Percentiles rank a stretch among this genome's conserved stretches.
Conservation (phyloP, 2,888 invertebrate species). For the Andrena hattorfiana region DNA sequence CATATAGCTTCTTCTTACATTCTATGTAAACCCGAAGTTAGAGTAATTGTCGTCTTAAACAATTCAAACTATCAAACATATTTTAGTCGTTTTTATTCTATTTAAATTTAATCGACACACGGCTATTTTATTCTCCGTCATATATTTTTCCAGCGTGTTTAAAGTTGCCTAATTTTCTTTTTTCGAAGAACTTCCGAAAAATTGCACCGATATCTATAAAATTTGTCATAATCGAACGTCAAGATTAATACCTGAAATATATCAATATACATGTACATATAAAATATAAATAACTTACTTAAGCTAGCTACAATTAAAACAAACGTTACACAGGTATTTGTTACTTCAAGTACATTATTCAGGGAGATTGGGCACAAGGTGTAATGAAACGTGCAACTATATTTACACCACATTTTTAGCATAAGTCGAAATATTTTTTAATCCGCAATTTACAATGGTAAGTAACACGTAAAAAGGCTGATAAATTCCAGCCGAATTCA, state of each 20-base stretch:
- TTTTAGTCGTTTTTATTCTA: background rate
- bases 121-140: background rate
- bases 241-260: slow-evolving; percentile 44
- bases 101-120: slow-evolving; percentile 15
- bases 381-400: slow-evolving; percentile 15
- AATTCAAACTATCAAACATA: slow-evolving; percentile 9
- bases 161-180: background rate
- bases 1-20: background rate
- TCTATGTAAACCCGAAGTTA: background rate
- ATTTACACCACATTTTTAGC: background rate
- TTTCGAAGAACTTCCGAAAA: slow-evolving; percentile 17
- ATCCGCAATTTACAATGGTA: slow-evolving; percentile 9
- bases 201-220: slow-evolving; percentile 32
- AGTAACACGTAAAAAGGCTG: slow-evolving; percentile 3
- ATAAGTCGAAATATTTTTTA: slow-evolving; percentile 16
- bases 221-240: slow-evolving; percentile 21
- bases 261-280: slow-evolving; percentile 55
- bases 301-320: slow-evolving; percentile 49
- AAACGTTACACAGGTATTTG: slow-evolving; percentile 45
- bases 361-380: slow-evolving; percentile 26
- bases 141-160: slow-evolving; percentile 19
- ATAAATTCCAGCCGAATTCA: slow-evolving; percentile 3
- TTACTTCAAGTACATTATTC: slow-evolving; percentile 48
- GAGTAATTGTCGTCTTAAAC: slow-evolving; percentile 1
- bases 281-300: slow-evolving; percentile 65